Evolutionary conservation across 1,140 invertebrate species (phyloP).

Genomic region (Mycetomoellerius zeteki): DNA sequence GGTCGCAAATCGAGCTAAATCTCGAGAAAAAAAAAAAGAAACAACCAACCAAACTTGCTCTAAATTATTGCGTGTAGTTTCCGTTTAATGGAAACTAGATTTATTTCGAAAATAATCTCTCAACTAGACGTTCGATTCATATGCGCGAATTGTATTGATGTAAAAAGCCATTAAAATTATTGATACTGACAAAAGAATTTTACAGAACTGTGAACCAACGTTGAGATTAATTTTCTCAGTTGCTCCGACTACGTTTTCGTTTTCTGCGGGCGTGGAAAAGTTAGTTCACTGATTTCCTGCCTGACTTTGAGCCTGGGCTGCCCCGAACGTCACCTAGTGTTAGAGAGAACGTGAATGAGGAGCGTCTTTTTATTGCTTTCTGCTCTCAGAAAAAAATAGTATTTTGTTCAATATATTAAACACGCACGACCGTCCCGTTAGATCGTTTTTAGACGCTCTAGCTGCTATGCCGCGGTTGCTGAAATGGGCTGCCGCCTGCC

Average conservation of each 20-base stretch:
- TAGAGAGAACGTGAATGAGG: constrained; percentile 55
- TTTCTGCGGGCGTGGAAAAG: constrained; percentile 43
- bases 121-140: background rate
- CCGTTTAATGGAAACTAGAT: constrained; percentile 2
- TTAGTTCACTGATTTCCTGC: constrained; percentile 71
- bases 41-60: background rate
- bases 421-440: constrained; percentile 75
- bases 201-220: background rate
- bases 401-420: constrained; percentile 77
- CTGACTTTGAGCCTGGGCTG: constrained; percentile 71
- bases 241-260: constrained; percentile 40
- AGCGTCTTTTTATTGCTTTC: constrained; percentile 71
- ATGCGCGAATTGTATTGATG: background rate
- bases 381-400: constrained; percentile 72
- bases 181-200: background rate
- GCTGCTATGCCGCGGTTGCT: constrained; percentile 85
- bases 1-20: constrained; percentile 23
- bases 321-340: constrained; percentile 69
- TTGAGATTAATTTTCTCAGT: constrained; percentile 21
- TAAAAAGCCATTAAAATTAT: constrained; percentile 20
- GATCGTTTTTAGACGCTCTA: constrained; percentile 81
- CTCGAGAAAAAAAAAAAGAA: background rate
- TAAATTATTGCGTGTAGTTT: constrained; percentile 48
- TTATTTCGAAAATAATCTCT: constrained; percentile 33
- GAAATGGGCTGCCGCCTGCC: constrained; percentile 84